Conservation (phyloP, 1,140 invertebrate species). For the Caenorhabditis briggsae region DNA sequence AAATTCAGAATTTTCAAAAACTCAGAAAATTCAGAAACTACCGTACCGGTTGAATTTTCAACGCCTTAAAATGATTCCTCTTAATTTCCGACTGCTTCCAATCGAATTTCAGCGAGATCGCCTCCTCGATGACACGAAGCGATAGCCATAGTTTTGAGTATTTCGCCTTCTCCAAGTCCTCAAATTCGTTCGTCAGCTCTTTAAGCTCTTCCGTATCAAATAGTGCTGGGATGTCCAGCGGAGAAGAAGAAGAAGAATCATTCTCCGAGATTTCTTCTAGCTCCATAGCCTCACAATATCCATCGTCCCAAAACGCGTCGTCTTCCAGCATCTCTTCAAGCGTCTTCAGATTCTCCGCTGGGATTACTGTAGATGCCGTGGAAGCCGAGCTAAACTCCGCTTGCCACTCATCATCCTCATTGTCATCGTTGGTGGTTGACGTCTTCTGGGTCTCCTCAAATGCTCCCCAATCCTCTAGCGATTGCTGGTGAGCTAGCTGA, state of each 20-base stretch:
- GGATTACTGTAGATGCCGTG: not conserved
- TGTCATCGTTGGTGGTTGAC: too few relatives aligned
- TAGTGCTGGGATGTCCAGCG: not conserved
- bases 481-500: conserved; percentile 32
- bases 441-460: not conserved
- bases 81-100: conserved; percentile 23
- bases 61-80: conserved; percentile 12
- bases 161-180: not conserved
- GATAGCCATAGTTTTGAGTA: conserved; percentile 20
- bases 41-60: conserved; percentile 19
- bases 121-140: conserved; percentile 9
- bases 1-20: not conserved
- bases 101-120: conserved; percentile 44
- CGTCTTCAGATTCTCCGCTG: not conserved
- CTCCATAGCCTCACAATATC: not conserved
- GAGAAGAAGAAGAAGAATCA: too few relatives aligned
- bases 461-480: conserved; percentile 27
- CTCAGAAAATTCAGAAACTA: not conserved
- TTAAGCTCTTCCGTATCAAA: not conserved
- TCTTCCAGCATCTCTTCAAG: conserved; percentile 33
- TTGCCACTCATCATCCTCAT: conserved; percentile 15
- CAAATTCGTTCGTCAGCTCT: not conserved
- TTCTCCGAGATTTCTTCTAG: not conserved
- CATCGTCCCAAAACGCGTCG: conserved; percentile 6
- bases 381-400: conserved; percentile 19